These are phyloP conservation scores for Hypsibius dujardini DNA, from an alignment of 1,140 invertebrate genomes.

Conservation along the genomic window DNA sequence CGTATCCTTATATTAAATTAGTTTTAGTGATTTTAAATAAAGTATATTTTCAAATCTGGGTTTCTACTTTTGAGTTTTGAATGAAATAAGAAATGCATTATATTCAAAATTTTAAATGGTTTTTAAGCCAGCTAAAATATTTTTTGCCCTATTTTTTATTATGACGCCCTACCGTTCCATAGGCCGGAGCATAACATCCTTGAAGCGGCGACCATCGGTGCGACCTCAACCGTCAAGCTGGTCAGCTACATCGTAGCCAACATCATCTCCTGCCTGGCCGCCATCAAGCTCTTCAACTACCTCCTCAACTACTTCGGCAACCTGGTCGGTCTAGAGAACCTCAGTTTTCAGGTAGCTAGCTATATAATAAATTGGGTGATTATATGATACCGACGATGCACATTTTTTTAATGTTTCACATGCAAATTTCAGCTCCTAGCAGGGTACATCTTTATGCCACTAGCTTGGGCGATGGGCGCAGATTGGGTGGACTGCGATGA, in stretches of 20 bases:
- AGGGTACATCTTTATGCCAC: conserved; percentile 64
- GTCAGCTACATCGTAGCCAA: conserved; percentile 74
- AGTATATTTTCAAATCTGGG: too few relatives aligned
- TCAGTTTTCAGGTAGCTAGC: conserved; percentile 39
- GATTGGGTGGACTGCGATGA: conserved; percentile 53
- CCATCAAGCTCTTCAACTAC: conserved; percentile 62
- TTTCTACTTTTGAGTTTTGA: too few relatives aligned
- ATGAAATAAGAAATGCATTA: too few relatives aligned
- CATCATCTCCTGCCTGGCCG: conserved; percentile 71
- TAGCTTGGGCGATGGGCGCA: conserved; percentile 62
- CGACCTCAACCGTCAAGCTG: conserved; percentile 56
- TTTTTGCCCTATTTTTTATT: too few relatives aligned
- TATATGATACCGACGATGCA: conserved; percentile 19
- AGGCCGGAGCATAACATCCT: conserved; percentile 62
- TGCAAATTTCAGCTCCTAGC: conserved; percentile 45
- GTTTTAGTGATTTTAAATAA: too few relatives aligned
- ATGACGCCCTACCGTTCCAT: too few relatives aligned
- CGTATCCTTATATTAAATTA: too few relatives aligned
- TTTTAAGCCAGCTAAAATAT: too few relatives aligned
- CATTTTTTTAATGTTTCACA: conserved; percentile 14
- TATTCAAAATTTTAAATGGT: too few relatives aligned
- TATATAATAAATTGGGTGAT: too few relatives aligned
- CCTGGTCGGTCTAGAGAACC: conserved; percentile 44
- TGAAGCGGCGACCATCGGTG: conserved; percentile 73
- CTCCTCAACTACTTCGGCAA: conserved; percentile 57